Evolutionary conservation across 2,113 vertebrate genomes (phyloP), one percentile per base, ranked within the genome.

Genomic region (Syrmaticus mikado): DNA sequence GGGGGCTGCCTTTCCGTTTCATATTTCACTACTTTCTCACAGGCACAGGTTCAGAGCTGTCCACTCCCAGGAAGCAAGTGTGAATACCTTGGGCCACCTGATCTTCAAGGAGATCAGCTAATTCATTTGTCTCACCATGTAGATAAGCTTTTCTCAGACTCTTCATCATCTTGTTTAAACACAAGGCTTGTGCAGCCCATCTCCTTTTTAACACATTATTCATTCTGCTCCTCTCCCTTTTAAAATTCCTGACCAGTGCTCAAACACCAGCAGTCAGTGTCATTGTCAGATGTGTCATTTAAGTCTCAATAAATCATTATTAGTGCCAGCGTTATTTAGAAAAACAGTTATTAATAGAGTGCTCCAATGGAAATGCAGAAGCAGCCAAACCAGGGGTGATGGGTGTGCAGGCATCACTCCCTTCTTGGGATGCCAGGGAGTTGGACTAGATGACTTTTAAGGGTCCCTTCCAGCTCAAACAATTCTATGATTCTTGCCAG

Each of bases 151-250:
- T 85, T 48, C 30, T 70, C 84, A 76, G 84, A 62, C 57, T 89
- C 66, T 93, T 85, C 53, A 83, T 96, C 94, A 84, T 78, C 55
- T 76, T 82, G 38, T 92, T 94, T 87, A 86, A 96, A 93, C 27
- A 81, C 45, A 85, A 82, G 52, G 43, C 61, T 72, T 16, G 38
- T 84, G 88, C 92, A 95, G 43, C 75, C 72, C 32, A 72, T 82
- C 84, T 93, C 32, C 61, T 18, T 91, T 81, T 87, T 76, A 89
- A 81, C 22, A 30, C 6, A 0, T 82, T 55, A 81, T 94, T 87
- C 52, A 73, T 95, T 90, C 76, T 87, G 21, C 24, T 91, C 48
- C 77, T 73, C 87, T 85, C 72, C 41, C 86, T 78, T 82, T 92
- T 91, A 93, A 95, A 96, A 96, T 95, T 93, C 96, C 85, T 87